These are phyloP conservation scores for Bombus polaris DNA, from an alignment of 1,140 invertebrate genomes.

Conservation along the genomic window DNA sequence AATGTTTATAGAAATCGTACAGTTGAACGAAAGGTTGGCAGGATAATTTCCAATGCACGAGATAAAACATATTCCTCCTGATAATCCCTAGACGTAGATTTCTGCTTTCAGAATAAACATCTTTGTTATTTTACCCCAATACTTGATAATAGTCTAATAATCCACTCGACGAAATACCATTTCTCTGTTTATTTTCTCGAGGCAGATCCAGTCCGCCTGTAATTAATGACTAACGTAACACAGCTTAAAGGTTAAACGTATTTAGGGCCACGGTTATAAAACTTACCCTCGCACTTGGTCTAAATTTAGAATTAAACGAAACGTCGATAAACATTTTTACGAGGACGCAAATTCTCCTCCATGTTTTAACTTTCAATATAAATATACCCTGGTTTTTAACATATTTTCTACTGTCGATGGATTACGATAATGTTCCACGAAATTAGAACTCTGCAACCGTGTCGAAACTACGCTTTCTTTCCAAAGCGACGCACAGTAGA, in stretches of 20 bases:
- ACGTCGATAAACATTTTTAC: constrained; percentile 2
- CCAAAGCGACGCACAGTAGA: no score
- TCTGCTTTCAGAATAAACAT: not conserved
- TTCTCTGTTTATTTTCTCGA: not conserved
- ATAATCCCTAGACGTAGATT: not conserved
- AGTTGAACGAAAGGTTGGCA: no score
- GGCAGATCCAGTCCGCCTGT: not conserved
- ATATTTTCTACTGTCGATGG: no score
- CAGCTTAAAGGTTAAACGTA: constrained; percentile 13
- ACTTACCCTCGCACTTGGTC: not conserved
- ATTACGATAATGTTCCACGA: no score
- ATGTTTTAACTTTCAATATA: not conserved
- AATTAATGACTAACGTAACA: not conserved
- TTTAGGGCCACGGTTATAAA: not conserved
- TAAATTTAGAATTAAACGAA: not conserved
- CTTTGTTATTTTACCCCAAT: not conserved
- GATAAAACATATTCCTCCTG: no score
- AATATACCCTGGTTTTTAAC: not conserved
- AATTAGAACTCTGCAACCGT: no score
- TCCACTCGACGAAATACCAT: not conserved
- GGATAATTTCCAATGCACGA: not conserved
- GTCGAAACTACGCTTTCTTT: no score
- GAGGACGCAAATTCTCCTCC: not conserved
- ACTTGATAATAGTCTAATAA: not conserved
- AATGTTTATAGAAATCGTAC: not conserved